Evolutionary conservation across 2,113 vertebrate species (phyloP).

Genomic region (Crotophaga sulcirostris): DNA sequence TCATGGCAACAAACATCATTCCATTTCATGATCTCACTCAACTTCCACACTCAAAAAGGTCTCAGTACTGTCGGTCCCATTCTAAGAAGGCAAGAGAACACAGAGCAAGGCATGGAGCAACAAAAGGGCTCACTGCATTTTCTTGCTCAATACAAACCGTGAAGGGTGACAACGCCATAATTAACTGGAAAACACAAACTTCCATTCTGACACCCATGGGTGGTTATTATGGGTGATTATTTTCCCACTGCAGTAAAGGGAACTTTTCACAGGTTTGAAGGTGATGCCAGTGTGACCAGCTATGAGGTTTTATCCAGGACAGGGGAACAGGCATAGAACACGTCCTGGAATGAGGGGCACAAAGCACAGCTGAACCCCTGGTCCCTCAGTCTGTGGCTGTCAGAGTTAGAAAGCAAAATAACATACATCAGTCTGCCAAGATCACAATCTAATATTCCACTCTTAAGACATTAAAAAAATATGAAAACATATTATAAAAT

Average conservation of each 20-base stretch:
- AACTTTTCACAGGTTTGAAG: background rate
- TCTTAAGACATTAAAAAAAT: background rate
- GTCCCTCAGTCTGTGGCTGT: background rate
- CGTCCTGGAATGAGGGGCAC: background rate
- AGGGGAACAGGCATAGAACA: background rate
- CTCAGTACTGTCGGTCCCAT: background rate
- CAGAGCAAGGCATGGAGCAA: background rate
- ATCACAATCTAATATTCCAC: background rate
- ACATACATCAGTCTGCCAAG: background rate
- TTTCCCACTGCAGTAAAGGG: accelerated
- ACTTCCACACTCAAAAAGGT: background rate
- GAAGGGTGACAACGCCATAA: background rate
- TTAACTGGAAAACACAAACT: background rate
- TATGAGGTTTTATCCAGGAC: background rate
- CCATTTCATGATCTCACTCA: background rate
- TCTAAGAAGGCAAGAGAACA: background rate
- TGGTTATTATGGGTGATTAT: no score
- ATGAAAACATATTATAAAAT: background rate
- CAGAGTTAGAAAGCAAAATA: background rate
- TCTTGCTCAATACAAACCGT: background rate
- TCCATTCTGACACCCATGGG: background rate
- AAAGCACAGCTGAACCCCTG: background rate
- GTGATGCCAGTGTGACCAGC: background rate
- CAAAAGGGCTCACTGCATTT: background rate
- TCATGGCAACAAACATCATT: background rate